Conservation (phyloP, 2,888 invertebrate species). For the Ischnus inquisitorius region DNA sequence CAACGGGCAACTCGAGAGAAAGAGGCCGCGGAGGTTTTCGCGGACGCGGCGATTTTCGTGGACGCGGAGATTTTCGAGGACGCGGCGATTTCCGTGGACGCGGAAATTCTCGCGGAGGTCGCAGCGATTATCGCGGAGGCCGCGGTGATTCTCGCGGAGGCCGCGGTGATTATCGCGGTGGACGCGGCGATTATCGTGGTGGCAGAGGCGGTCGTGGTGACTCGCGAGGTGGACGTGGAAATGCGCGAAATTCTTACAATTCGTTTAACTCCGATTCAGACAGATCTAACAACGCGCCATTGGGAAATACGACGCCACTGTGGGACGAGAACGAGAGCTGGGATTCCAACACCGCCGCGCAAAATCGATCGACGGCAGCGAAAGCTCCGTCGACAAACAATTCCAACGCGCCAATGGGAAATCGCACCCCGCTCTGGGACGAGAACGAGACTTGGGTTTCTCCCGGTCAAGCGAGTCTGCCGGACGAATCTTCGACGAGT, state of each 20-base stretch:
- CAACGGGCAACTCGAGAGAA: constrained; percentile 84
- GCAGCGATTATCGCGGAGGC: constrained; percentile 1
- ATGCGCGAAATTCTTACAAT: background rate
- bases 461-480: background rate
- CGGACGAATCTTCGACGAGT: background rate
- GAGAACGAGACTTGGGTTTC: constrained; percentile 27
- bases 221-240: background rate
- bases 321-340: constrained; percentile 50
- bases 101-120: constrained; percentile 12
- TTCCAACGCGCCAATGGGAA: background rate
- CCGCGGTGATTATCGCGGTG: constrained; percentile 4
- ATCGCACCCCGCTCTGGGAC: constrained; percentile 20
- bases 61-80: constrained; percentile 22
- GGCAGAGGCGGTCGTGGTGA: constrained; percentile 10
- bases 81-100: constrained; percentile 27
- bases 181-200: background rate
- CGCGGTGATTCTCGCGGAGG: constrained; percentile 16
- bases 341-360: constrained; percentile 14
- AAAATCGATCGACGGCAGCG: background rate
- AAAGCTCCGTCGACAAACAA: background rate
- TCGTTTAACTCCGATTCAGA: background rate
- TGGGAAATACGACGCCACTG: constrained; percentile 42
- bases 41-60: constrained; percentile 51
- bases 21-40: constrained; percentile 80
- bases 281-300: background rate